Percentiles rank a stretch among this genome's conserved stretches.
Conservation (phyloP, 2,797 vertebrate genomes). For the Semotilus atromaculatus region DNA sequence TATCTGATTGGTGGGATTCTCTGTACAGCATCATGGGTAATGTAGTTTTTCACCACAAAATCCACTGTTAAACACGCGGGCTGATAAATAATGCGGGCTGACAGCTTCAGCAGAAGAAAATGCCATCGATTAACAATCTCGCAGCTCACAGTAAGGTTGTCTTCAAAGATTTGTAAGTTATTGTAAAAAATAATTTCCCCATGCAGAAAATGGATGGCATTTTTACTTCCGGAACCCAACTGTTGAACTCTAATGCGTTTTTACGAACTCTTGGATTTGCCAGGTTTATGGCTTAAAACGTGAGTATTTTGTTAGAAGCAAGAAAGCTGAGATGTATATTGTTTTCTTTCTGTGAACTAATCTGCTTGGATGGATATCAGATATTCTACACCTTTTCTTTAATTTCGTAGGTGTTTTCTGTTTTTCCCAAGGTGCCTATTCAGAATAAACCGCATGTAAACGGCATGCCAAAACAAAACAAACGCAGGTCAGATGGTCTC, state of each 20-base stretch:
- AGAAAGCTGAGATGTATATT: not conserved
- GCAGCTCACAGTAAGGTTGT: too few relatives aligned
- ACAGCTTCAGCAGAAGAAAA: not conserved
- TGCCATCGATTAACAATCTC: not conserved
- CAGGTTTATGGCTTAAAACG: not conserved
- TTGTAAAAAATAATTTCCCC: not conserved
- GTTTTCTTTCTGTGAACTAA: not conserved
- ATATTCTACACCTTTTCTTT: not conserved
- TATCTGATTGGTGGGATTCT: too few relatives aligned
- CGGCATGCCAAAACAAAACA: not conserved
- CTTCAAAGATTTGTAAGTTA: not conserved
- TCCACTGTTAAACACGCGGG: not conserved
- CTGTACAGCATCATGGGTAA: not conserved
- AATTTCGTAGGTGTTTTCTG: not conserved
- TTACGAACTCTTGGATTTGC: not conserved
- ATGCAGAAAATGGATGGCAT: not conserved
- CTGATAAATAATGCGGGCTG: not conserved
- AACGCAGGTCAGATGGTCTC: not conserved
- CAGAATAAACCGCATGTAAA: not conserved
- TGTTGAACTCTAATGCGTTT: not conserved
- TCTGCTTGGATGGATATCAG: not conserved
- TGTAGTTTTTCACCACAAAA: not conserved
- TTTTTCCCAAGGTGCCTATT: not conserved
- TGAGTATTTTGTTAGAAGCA: not conserved
- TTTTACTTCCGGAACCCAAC: not conserved